Base-by-base conservation (phyloP, 2,888 invertebrate genomes). In the Diarsia mendica region DNA sequence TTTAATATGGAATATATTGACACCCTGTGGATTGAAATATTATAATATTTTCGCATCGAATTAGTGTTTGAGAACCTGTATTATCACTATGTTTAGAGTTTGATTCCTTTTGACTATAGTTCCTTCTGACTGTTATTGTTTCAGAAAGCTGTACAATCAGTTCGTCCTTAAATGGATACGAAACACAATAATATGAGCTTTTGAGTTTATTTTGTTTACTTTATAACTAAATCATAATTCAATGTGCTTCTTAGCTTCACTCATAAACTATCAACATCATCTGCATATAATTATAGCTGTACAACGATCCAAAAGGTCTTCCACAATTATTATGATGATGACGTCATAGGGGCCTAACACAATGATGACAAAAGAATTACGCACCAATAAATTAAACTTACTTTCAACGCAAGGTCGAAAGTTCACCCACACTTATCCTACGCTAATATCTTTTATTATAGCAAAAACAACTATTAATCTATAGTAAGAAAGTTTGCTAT, bases 341-440 rank as follows among this genome's bases (percentile, higher is more conserved):
- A 81, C 79, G 82, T 79, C 70, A 70, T 23, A 91, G 91, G 91
- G 92, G 92, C 88, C 86, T 74, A 82, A 83, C 72, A 85, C 74
- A 85, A 83, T 68, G 77, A 87, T 82, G 81, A 89, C 88, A 90
- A 89, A 89, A 90, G 88, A 91, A 90, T 89, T 87, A 90, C 85
- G 80, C 79, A 75, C 77, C 84, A 77, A 82, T 85, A 83, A 83
- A 89, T 85, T 85, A 90, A 89, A 91, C 90, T 93, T 90, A 92
- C 93, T 94, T 92, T 93, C 92, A 85, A 91, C 85, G 86, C 91
- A 92, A 94, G 94, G 94, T 90, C 93, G 81, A 71, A 77, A 80
- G 69, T 74, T 90, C 92, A 86, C 93, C 93, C 91, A 93, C 93
- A 79, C 46, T 49, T 77, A 83, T 78, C 93, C 93, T 92, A 93